Evolutionary conservation across 2,888 invertebrate genomes (phyloP).

Genomic region (Brachycybe producta): DNA sequence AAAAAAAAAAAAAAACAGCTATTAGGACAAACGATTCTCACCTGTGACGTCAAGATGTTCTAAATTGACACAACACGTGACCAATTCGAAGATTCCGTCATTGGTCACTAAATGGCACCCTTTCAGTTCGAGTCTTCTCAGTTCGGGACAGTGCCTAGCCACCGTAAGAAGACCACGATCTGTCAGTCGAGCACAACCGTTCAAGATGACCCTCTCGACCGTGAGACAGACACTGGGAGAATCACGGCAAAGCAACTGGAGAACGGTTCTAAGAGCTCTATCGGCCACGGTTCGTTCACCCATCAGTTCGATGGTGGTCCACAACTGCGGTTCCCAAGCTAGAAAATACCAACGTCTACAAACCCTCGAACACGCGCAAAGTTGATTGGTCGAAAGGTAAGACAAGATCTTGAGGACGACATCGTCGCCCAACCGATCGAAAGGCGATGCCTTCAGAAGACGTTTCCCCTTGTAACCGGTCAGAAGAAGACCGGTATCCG

Average conservation of each 20-base stretch:
- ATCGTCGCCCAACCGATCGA: constrained; percentile 53
- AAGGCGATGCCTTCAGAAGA: constrained; percentile 28
- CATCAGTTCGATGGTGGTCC: constrained; percentile 52
- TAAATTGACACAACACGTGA: constrained; percentile 62
- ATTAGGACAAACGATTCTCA: constrained; percentile 31
- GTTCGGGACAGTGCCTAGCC: constrained; percentile 63
- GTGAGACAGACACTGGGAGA: constrained; percentile 53
- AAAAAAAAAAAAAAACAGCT: not conserved
- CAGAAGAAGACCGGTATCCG: constrained; percentile 29
- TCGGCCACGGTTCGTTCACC: constrained; percentile 50
- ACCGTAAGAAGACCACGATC: constrained; percentile 63
- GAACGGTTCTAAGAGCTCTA: constrained; percentile 44
- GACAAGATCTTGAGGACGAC: constrained; percentile 54
- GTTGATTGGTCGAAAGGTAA: constrained; percentile 54
- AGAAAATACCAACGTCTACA: constrained; percentile 61
- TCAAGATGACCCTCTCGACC: constrained; percentile 51
- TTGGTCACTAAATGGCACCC: constrained; percentile 61
- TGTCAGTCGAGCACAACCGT: constrained; percentile 56
- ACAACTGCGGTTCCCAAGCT: constrained; percentile 62
- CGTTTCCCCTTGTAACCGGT: constrained; percentile 29
- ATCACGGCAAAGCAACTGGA: constrained; percentile 50
- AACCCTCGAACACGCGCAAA: constrained; percentile 60
- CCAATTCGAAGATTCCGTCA: constrained; percentile 59
- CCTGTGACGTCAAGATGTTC: constrained; percentile 76
- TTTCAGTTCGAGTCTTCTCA: constrained; percentile 66